Conservation (phyloP, 2,888 invertebrate genomes). For the Acleris cristana region DNA sequence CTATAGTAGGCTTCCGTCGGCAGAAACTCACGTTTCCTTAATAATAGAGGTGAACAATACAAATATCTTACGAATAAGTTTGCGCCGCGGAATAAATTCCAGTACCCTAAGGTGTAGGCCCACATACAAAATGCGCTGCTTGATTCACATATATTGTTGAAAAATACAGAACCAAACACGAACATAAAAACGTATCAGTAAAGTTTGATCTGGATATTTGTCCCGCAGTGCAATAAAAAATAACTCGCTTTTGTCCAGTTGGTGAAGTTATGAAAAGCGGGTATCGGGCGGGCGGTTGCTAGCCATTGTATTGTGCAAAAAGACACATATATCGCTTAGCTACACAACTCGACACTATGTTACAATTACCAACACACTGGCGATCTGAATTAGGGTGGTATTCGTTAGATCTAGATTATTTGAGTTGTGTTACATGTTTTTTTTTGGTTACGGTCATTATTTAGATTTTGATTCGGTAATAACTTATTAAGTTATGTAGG, state of each 20-base stretch:
- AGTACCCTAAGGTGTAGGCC: conserved; percentile 1
- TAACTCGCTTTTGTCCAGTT: conserved; percentile 25
- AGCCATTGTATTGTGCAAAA: conserved; percentile 31
- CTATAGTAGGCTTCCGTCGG: conserved; percentile 28
- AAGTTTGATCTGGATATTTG: conserved; percentile 28
- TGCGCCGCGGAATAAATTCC: conserved; percentile 25
- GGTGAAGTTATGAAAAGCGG: conserved; percentile 28
- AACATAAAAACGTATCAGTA: conserved; percentile 17
- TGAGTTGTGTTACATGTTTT: too few relatives aligned
- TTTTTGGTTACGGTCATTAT: too few relatives aligned
- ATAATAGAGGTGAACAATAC: conserved; percentile 37
- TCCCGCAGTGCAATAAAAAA: conserved; percentile 29
- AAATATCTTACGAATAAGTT: conserved; percentile 32
- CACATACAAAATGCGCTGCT: conserved; percentile 17
- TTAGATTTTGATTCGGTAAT: too few relatives aligned
- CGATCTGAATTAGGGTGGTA: too few relatives aligned
- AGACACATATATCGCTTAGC: conserved; percentile 31
- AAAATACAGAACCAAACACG: background rate
- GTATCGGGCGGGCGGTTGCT: conserved; percentile 25
- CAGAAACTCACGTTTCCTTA: conserved; percentile 27
- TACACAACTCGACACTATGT: conserved; percentile 20
- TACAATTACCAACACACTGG: conserved; percentile 25
- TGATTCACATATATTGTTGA: conserved; percentile 4
- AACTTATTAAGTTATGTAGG: too few relatives aligned
- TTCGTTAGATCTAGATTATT: too few relatives aligned